Evolutionary conservation across 1,140 invertebrate genomes (phyloP).

Genomic region (Varroa destructor): DNA sequence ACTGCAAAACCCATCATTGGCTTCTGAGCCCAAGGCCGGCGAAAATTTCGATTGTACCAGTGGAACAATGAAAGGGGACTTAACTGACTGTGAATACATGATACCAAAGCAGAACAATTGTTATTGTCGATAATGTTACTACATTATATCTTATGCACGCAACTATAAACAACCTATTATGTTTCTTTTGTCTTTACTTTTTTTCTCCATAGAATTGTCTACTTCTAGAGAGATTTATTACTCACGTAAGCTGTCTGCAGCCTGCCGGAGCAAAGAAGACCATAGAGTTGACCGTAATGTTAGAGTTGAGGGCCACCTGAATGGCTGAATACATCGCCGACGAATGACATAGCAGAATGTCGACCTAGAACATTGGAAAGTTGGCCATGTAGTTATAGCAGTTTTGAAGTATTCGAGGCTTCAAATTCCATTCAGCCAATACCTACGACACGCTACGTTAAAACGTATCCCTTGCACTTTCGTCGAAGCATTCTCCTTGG

Average conservation of each 20-base stretch:
- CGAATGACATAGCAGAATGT: slow-evolving; percentile 14
- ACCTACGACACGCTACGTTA: too few relatives aligned
- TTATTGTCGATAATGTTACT: too few relatives aligned
- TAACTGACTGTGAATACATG: not conserved
- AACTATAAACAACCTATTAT: too few relatives aligned
- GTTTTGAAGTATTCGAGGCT: not conserved
- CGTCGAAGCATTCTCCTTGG: too few relatives aligned
- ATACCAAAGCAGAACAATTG: too few relatives aligned
- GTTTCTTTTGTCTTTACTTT: too few relatives aligned
- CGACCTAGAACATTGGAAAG: not conserved
- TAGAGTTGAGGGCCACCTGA: slow-evolving; percentile 10
- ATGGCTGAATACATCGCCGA: slow-evolving; percentile 25
- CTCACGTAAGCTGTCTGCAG: not conserved
- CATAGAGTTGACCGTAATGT: slow-evolving; percentile 7
- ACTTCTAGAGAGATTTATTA: too few relatives aligned
- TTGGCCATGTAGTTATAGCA: not conserved
- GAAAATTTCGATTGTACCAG: slow-evolving; percentile 20
- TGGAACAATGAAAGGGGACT: slow-evolving; percentile 8
- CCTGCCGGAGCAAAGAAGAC: slow-evolving; percentile 19
- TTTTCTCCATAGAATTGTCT: too few relatives aligned
- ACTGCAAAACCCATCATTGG: slow-evolving; percentile 3
- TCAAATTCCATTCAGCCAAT: too few relatives aligned
- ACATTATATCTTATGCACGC: too few relatives aligned
- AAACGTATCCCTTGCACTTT: too few relatives aligned
- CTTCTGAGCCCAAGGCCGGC: not conserved